phyloP scores from a whole-genome alignment of 2,113 vertebrate species.

The Verasper variegatus region DNA sequence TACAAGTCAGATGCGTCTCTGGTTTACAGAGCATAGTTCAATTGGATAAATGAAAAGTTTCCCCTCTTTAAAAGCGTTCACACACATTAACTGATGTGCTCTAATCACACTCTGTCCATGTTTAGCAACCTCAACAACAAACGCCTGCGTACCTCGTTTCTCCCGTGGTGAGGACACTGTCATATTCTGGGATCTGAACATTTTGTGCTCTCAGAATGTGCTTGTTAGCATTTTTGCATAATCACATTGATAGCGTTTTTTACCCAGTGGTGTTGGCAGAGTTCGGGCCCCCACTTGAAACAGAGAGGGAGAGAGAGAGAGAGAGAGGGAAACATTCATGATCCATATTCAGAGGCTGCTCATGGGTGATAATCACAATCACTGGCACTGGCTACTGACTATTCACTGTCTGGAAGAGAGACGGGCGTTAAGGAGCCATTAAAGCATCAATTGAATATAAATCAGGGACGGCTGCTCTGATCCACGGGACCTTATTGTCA shows the following conservation, averaged over 20 bases:
- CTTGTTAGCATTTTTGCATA: constrained; percentile 5
- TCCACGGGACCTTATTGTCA: constrained; percentile 12
- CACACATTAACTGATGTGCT: too few relatives aligned
- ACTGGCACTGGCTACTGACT: constrained; percentile 44
- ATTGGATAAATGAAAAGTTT: not conserved
- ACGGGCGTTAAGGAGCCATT: constrained; percentile 43
- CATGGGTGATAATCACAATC: constrained; percentile 50
- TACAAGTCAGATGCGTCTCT: too few relatives aligned
- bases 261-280: constrained; percentile 10
- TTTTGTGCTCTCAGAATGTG: constrained; percentile 8
- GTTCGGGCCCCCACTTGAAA: constrained; percentile 22
- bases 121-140: not conserved
- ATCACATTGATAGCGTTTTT: not conserved
- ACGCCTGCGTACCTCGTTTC: too few relatives aligned
- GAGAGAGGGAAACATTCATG: constrained; percentile 18
- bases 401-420: constrained; percentile 51
- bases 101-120: not conserved
- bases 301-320: constrained; percentile 7
- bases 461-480: constrained; percentile 50
- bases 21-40: too few relatives aligned
- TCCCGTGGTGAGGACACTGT: not conserved
- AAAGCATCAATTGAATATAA: constrained; percentile 58
- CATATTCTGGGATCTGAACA: not conserved
- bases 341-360: constrained; percentile 58
- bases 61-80: not conserved